These are phyloP conservation scores for Neogale vison DNA, from an alignment of 2,113 vertebrate genomes.

Conservation along the genomic window DNA sequence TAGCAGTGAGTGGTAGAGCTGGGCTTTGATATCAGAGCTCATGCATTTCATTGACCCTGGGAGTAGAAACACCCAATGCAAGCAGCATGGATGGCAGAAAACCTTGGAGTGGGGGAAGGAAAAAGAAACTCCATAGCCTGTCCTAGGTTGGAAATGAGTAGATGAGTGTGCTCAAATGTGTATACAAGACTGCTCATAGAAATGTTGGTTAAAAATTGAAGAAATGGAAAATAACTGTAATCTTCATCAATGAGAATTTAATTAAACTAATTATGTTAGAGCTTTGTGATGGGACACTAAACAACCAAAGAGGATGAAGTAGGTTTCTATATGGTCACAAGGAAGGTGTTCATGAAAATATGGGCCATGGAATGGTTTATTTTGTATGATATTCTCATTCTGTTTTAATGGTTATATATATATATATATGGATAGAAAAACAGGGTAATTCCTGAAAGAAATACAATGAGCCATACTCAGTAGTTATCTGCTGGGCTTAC, in stretches of 20 bases:
- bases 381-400: not conserved
- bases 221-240: not conserved
- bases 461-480: not conserved
- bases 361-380: not conserved
- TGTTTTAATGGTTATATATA: not conserved
- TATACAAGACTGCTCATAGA: not conserved
- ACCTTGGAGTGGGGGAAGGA: not conserved
- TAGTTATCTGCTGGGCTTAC: not conserved
- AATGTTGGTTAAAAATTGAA: not conserved
- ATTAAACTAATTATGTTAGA: not conserved
- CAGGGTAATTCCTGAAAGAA: not conserved
- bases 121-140: not conserved
- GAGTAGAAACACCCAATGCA: not conserved
- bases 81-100: not conserved
- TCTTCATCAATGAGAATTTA: not conserved
- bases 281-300: not conserved
- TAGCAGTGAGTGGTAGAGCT: not conserved
- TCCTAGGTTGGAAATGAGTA: not conserved
- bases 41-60: not conserved
- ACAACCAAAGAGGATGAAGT: not conserved
- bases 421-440: not conserved
- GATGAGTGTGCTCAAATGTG: not conserved
- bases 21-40: not conserved
- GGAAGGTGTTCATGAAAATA: not conserved
- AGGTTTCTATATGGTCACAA: not conserved